A percentile compares a stretch with the other conserved stretches of the same genome.
Evolutionary conservation across 92 coral and sea anemone species (phyloP).

Genomic region (Phenganax subtilis): DNA sequence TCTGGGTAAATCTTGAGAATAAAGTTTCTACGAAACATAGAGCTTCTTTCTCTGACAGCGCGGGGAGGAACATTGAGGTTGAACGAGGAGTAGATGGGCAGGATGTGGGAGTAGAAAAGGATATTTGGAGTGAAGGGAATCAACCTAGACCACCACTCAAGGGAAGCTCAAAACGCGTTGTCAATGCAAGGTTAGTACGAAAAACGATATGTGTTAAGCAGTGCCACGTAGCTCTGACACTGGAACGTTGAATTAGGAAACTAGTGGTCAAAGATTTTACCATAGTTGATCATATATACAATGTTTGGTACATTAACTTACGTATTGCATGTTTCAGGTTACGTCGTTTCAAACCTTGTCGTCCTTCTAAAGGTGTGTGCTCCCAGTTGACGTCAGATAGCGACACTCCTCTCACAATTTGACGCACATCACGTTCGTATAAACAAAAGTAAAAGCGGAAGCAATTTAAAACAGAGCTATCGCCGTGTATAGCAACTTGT

Average conservation of each 20-base stretch:
- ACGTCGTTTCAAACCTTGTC: slow-evolving; percentile 81
- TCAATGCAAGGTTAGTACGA: slow-evolving; percentile 57
- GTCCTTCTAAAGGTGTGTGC: not conserved
- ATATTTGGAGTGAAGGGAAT: slow-evolving; percentile 44
- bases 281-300: too few species aligned
- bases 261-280: too few species aligned
- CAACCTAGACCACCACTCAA: slow-evolving; percentile 93
- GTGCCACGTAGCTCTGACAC: not conserved
- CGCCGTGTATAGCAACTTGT: not conserved
- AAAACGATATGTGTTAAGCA: slow-evolving; percentile 24
- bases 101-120: slow-evolving; percentile 13
- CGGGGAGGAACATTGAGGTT: not conserved
- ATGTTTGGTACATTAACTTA: not conserved
- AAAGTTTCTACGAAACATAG: not conserved
- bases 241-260: not conserved
- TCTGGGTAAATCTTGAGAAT: not conserved
- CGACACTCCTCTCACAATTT: slow-evolving; percentile 86
- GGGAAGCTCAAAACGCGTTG: slow-evolving; percentile 68
- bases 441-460: not conserved
- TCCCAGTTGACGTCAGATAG: slow-evolving; percentile 77
- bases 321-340: slow-evolving; percentile 49
- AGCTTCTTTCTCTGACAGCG: slow-evolving; percentile 35
- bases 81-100: slow-evolving; percentile 20
- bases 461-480: not conserved
- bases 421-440: not conserved